Evolutionary conservation across 2,797 vertebrate genomes (phyloP), one percentile per base, ranked within the genome.

Genomic region (Ceryle rudis): DNA sequence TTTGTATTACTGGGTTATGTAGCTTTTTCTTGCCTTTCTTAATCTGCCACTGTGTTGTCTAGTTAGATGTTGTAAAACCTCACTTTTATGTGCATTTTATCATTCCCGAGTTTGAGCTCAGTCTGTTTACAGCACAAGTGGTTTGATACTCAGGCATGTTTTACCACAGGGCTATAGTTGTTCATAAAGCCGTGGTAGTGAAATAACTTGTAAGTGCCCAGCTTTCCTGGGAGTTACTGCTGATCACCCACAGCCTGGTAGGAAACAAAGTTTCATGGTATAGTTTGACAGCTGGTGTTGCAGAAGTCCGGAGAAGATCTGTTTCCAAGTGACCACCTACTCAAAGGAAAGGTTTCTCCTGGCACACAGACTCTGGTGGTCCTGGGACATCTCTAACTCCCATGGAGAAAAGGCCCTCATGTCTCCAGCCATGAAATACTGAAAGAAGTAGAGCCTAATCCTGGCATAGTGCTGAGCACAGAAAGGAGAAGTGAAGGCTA

Each of bases 21-120:
- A 83, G 39, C 6, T 66, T 93, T 95, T 86, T 62, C 51, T 82
- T 77, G n/a, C 41, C 35, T 85, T 89, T 84, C 67, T 89, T 90
- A 42, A 51, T 5, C n/a, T 75, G 55, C 47, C 37, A 49, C 39
- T n/a, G 35, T 70, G 42, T 89, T 73, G 60, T 80, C 47, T 77
- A 64, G 57, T 90, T 91, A 90, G 21, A 67, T 31, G n/a, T 15
- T n/a, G 47, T 74, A 92, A 94, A 93, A 85, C 85, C 61, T 51
- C 12, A 15, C 61, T 93, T 92, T 72, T 82, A 52, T 79, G 79
- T 93, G 60, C 57, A 67, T 84, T 87, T 89, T 94, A 49, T 73
- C 64, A 78, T 87, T 41, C 23, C 52, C 61, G 47, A 64, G 29
- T 62, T 92, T 57, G 64, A 82, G 64, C n/a, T 85, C 33, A 62